A percentile compares a stretch with the other conserved stretches of the same genome.
Conservation (phyloP, 2,113 vertebrate species). For the Bettongia penicillata region DNA sequence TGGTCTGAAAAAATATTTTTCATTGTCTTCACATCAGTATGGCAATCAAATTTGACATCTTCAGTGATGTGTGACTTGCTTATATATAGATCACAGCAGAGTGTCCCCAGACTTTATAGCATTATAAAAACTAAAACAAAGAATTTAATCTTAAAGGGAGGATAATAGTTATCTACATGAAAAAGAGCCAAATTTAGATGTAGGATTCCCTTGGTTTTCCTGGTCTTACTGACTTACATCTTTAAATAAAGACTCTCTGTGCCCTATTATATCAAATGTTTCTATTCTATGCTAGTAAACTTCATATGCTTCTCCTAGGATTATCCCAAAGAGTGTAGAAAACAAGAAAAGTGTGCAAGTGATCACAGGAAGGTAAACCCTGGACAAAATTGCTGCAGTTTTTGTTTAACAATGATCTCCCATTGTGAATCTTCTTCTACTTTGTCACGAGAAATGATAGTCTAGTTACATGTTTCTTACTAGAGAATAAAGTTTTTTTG, state of each 20-base stretch:
- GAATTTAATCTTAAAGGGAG: neutral
- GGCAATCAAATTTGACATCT: neutral
- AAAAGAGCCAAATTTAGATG: neutral
- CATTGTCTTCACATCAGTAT: neutral
- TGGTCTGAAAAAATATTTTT: neutral
- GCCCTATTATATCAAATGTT: neutral
- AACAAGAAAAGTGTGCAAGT: neutral
- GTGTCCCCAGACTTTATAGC: neutral
- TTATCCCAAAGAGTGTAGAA: neutral
- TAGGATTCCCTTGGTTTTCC: neutral
- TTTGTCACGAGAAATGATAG: neutral
- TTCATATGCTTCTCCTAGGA: neutral
- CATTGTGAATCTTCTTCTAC: neutral
- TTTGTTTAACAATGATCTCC: neutral
- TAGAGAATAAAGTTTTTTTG: neutral
- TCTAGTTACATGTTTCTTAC: neutral
- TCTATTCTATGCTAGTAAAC: neutral
- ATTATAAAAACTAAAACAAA: neutral
- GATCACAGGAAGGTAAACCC: accelerated
- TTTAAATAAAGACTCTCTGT: neutral
- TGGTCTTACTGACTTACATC: neutral
- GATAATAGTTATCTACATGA: neutral
- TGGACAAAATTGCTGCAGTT: neutral
- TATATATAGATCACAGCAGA: neutral
- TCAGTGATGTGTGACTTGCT: neutral